Conservation (phyloP, 2,888 invertebrate species). For the Salpingus planirostris region DNA sequence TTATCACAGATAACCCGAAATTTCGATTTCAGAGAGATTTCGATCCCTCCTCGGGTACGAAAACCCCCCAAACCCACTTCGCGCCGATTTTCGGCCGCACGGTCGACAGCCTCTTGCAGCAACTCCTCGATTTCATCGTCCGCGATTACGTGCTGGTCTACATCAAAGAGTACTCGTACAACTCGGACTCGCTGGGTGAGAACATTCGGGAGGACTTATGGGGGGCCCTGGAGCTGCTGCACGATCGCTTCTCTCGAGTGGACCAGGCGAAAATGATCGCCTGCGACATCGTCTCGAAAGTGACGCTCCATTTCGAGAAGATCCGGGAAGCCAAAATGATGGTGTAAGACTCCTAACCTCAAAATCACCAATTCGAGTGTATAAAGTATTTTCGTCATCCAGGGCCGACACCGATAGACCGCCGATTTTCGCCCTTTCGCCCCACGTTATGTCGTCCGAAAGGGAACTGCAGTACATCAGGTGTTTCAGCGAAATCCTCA, state of each 20-base stretch:
- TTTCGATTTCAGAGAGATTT: constrained; percentile 32
- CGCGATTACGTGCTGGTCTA: constrained; percentile 73
- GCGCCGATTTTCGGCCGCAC: constrained; percentile 76
- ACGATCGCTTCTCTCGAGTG: constrained; percentile 62
- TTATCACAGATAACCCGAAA: constrained; percentile 2
- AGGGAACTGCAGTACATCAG: constrained; percentile 73
- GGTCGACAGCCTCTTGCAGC: constrained; percentile 75
- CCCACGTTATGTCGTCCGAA: constrained; percentile 64
- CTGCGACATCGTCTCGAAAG: constrained; percentile 69
- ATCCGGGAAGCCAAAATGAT: constrained; percentile 68
- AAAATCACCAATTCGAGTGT: too few species aligned
- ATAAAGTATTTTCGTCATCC: constrained; percentile 24
- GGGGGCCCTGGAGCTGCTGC: constrained; percentile 68
- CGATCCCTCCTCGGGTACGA: constrained; percentile 21
- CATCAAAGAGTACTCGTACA: constrained; percentile 53
- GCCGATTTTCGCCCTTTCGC: constrained; percentile 63
- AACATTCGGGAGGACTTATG: constrained; percentile 69
- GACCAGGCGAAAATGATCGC: constrained; percentile 78
- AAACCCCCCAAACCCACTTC: constrained; percentile 43
- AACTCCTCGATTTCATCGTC: constrained; percentile 69
- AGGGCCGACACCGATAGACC: constrained; percentile 54
- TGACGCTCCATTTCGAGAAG: constrained; percentile 78
- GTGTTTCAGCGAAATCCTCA: constrained; percentile 71
- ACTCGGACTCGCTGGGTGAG: constrained; percentile 42
- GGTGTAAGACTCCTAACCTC: constrained; percentile 58